Evolutionary conservation across 2,797 vertebrate genomes (phyloP).

Genomic region (Erethizon dorsatum): DNA sequence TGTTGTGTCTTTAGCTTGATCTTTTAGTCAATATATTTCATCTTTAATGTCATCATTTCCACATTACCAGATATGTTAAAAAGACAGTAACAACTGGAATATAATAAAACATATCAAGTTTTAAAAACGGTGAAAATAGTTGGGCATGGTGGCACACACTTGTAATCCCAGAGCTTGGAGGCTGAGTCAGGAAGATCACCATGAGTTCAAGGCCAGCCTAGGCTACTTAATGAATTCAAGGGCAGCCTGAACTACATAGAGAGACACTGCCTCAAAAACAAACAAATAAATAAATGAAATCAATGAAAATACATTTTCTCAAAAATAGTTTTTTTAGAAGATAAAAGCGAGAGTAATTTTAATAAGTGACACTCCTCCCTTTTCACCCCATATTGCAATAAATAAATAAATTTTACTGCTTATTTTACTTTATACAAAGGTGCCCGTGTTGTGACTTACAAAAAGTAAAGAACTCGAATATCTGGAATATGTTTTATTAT

Average conservation of each 20-base stretch:
- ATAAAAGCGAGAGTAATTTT: not conserved
- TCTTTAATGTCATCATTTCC: not conserved
- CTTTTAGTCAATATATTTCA: slow-evolving; percentile 9
- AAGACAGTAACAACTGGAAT: not conserved
- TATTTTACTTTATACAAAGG: slow-evolving; percentile 34
- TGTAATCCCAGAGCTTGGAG: not conserved
- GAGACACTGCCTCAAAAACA: not conserved
- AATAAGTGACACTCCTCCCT: not conserved
- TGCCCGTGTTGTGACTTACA: not conserved
- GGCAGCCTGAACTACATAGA: not conserved
- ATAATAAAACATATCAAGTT: not conserved
- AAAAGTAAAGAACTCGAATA: slow-evolving; percentile 31
- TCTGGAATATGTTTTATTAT: not conserved
- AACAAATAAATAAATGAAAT: not conserved
- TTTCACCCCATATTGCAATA: not conserved
- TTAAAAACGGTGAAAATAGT: not conserved
- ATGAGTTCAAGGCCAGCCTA: not conserved
- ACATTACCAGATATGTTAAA: not conserved
- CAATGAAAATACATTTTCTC: not conserved
- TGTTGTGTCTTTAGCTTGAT: not conserved
- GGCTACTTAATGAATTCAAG: not conserved
- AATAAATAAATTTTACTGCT: not conserved
- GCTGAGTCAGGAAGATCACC: not conserved
- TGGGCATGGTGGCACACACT: not conserved
- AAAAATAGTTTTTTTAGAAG: not conserved